A percentile compares a stretch with the other conserved stretches of the same genome.
These are phyloP conservation scores for Melitaea athalia DNA, from an alignment of 2,888 invertebrate genomes.

Conservation along the genomic window DNA sequence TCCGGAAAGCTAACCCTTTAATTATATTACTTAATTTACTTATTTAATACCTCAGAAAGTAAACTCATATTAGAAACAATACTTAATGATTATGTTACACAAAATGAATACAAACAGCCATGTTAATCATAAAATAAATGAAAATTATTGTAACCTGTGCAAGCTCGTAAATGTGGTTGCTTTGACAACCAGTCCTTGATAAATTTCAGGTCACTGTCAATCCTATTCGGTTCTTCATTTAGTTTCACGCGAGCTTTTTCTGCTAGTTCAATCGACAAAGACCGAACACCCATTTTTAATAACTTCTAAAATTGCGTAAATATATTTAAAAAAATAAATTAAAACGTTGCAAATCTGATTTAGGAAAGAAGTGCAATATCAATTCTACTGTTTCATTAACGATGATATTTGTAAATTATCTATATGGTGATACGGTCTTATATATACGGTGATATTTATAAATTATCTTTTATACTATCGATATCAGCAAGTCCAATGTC, in stretches of 20 bases:
- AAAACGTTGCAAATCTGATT: too few species aligned
- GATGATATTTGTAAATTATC: constrained; percentile 1
- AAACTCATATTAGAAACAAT: too few species aligned
- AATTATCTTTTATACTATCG: neutral
- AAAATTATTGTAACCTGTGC: constrained; percentile 50
- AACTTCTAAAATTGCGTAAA: neutral
- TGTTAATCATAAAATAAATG: too few species aligned
- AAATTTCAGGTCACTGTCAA: constrained; percentile 67
- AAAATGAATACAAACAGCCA: too few species aligned
- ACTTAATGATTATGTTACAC: too few species aligned
- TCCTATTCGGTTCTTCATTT: constrained; percentile 72
- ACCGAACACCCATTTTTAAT: constrained; percentile 47
- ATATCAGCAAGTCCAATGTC: neutral
- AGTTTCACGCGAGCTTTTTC: constrained; percentile 71
- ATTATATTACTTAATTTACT: too few species aligned
- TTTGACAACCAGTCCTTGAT: constrained; percentile 79
- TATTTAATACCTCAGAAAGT: too few species aligned
- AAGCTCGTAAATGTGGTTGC: constrained; percentile 74
- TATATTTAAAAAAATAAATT: neutral
- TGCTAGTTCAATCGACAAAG: constrained; percentile 49
- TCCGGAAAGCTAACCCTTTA: too few species aligned
- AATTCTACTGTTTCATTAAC: neutral
- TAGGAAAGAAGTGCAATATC: neutral
- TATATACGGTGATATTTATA: constrained; percentile 1
- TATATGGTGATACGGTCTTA: too few species aligned